Evolutionary conservation across 2,888 invertebrate species (phyloP), one percentile per base, ranked within the genome.

Genomic region (Halocaridina rubra): DNA sequence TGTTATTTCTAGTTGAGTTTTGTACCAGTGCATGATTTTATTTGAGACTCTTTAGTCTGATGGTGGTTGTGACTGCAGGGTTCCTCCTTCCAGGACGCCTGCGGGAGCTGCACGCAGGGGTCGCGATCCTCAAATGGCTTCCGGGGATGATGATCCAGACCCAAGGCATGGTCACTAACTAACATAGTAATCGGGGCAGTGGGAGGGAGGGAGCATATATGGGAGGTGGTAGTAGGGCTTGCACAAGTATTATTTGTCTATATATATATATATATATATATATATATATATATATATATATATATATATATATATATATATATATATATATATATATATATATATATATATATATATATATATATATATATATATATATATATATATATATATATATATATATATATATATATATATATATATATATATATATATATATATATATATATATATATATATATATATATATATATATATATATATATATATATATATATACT

Each of bases 111-210:
- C 81, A 75, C 75, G 81, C 67, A 75, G 81, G 81, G 61, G 75
- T 75, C 75, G 81, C 64, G 81, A 81, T 75, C 81, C 81, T 59
- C 81, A 75, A 75, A 81, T 81, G 81, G 81, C 81, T 13, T 33
- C 75, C 75, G 81, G 81, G 81, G 81, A 81, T 75, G 81, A 81
- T 67, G 81, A 81, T 61, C 75, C 75, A 29, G 81, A 81, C 67
- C 81, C 81, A 75, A 81, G 81, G 81, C 81, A 81, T 46, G 81
- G 81, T 74, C 71, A 30, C 80, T 80, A 27, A 46, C 46, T 79
- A 69, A 80, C 29, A 32, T 59, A 72, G 59, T 59, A 72, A 72
- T 27, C 30, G 78, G 78, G 78, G 39, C 57, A 16, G 1, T 27
- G 69, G 67, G 67, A 22, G 69, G 78, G 33, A n/a, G 24, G 59